Conservation (phyloP, 2,797 vertebrate species). For the Rhabdomys pumilio region DNA sequence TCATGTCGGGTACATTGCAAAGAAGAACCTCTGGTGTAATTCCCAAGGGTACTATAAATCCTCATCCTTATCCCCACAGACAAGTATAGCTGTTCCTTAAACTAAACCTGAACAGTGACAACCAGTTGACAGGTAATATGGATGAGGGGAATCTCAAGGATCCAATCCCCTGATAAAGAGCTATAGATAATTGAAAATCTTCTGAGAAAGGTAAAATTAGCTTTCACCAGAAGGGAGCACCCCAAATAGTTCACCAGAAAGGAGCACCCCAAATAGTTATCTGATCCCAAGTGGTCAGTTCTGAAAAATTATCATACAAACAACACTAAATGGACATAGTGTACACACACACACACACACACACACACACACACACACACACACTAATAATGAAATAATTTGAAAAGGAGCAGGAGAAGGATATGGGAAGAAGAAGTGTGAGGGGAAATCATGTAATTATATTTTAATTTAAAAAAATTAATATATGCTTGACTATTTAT, state of each 20-base stretch:
- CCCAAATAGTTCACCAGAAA: background rate
- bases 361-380: background rate
- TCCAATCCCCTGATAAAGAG: background rate
- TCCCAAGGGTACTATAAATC: background rate
- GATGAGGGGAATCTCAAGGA: background rate
- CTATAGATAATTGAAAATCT: background rate
- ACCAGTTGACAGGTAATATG: background rate
- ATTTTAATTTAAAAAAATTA: background rate
- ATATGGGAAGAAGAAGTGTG: background rate
- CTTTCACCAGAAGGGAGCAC: background rate
- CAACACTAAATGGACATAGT: background rate
- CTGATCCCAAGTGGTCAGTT: background rate
- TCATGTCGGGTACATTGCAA: background rate
- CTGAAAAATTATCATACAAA: background rate
- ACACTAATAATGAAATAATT: background rate
- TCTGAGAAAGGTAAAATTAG: background rate
- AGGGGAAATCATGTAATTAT: background rate
- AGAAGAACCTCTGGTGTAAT: background rate
- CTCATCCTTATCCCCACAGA: too few species aligned
- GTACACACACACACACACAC: too few species aligned
- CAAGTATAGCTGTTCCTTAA: background rate
- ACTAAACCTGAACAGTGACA: background rate
- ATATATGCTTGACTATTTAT: background rate
- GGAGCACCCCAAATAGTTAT: background rate
- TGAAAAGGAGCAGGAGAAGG: background rate